phyloP scores from a whole-genome alignment of 37 sponge, comb jelly and placozoan species.

The Bolinopsis microptera region DNA sequence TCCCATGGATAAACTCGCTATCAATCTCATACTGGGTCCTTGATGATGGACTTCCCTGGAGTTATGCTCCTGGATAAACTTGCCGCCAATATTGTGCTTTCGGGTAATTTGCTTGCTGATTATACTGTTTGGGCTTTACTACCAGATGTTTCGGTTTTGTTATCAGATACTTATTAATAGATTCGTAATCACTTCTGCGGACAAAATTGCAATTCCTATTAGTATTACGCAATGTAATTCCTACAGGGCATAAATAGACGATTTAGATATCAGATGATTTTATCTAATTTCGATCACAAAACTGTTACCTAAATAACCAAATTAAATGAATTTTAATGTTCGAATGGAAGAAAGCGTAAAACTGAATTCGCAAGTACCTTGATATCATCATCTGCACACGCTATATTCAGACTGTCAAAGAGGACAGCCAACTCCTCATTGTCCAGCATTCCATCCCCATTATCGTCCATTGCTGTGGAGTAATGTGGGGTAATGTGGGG shows the following conservation, averaged over 20 bases:
- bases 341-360: too few species aligned
- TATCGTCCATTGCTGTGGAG: not conserved
- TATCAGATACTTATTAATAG: too few species aligned
- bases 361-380: too few species aligned
- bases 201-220: not conserved
- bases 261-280: not conserved
- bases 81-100: too few species aligned
- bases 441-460: constrained; percentile 22
- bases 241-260: too few species aligned
- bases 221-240: too few species aligned
- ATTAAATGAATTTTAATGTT: too few species aligned
- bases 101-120: too few species aligned
- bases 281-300: not conserved
- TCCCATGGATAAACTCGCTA: not conserved
- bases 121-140: too few species aligned
- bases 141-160: too few species aligned
- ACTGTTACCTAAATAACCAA: too few species aligned
- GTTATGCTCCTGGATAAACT: not conserved
- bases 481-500: not conserved
- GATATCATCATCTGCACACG: not conserved
- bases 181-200: too few species aligned
- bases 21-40: constrained; percentile 13
- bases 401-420: not conserved
- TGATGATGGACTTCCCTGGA: not conserved
- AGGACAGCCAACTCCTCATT: not conserved